Base-by-base conservation (phyloP, 2,113 vertebrate species). In the Bagarius yarrelli region DNA sequence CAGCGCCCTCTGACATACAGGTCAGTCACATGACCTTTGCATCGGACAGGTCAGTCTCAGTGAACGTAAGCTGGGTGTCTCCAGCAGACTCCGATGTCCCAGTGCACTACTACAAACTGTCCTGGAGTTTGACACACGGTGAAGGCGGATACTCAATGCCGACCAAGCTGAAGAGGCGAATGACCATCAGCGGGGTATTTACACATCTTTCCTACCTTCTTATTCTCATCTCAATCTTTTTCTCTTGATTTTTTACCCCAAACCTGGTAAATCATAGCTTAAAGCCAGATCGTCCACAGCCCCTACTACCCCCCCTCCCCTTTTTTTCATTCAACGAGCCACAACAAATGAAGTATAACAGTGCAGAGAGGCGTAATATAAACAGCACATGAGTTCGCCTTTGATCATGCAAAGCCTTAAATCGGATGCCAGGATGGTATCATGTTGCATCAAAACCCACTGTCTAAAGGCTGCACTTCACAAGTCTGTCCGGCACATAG, bases 71-170 rank as follows among this genome's bases (percentile, higher is more conserved):
- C 11, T 98, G 97, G 96, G 92, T 91, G 61, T 70, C 91, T 34
- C 90, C 93, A 0, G 89, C 90, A 34, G 95, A 98, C 30, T 93
- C 92, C 0, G 96, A 97, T 61, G 90, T 97, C 44, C 96, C 96
- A 0, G 88, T 97, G 9, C 95, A 97, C 66, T 95, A 97, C 91
- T 96, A 95, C 90, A 97, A 94, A 86, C 93, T 97, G 9, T 94
- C 95, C 79, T 98, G 97, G 96, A 96, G 93, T 89, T 95, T 95
- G 95, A 92, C 91, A 0, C 91, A 86, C 13, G 83, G 83, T 0
- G 90, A 92, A 83, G 93, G 92, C 86, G 85, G 76, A 14, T 74
- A 93, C 0, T 82, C 91, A 0, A 88, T 92, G 16, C 93, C 93
- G 0, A 88, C 94, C 1, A 93, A 92, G 83, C 95, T 94, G 88